Evolutionary conservation across 2,113 vertebrate genomes (phyloP).

Genomic region (Oxyruncus cristatus): DNA sequence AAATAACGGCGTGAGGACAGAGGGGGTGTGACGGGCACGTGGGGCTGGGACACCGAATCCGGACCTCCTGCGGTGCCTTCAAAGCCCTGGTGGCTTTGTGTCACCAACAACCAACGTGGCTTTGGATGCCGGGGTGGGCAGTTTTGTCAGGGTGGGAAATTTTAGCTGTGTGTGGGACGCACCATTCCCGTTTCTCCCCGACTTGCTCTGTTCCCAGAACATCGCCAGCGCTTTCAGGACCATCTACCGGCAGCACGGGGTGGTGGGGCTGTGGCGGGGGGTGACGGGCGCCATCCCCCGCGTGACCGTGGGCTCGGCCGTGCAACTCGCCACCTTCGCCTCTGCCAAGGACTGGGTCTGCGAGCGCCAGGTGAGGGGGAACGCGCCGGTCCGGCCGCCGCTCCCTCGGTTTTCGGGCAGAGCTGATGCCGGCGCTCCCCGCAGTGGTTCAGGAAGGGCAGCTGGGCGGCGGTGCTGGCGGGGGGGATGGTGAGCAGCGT

Average conservation of each 20-base stretch:
- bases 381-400: rapidly evolving
- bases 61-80: neutral
- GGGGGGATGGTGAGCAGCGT: conserved; percentile 89
- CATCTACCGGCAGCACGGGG: conserved; percentile 88
- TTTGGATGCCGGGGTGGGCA: rapidly evolving
- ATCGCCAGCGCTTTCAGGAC: conserved; percentile 79
- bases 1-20: neutral
- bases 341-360: conserved; percentile 88
- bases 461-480: conserved; percentile 82
- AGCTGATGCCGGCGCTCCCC: neutral
- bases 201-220: conserved; percentile 70
- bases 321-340: conserved; percentile 89
- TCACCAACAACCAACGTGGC: rapidly evolving
- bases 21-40: neutral
- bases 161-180: neutral
- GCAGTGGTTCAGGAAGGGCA: conserved; percentile 84
- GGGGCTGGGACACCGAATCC: neutral
- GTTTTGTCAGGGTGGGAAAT: neutral
- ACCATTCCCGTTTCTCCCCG: rapidly evolving
- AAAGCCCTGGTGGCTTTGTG: neutral
- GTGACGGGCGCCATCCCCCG: conserved; percentile 88
- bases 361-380: conserved; percentile 66
- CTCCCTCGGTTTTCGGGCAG: rapidly evolving
- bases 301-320: conserved; percentile 90
- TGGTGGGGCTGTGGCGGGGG: conserved; percentile 88